Base-by-base conservation (phyloP, 2,113 vertebrate species). In the Equus przewalskii region DNA sequence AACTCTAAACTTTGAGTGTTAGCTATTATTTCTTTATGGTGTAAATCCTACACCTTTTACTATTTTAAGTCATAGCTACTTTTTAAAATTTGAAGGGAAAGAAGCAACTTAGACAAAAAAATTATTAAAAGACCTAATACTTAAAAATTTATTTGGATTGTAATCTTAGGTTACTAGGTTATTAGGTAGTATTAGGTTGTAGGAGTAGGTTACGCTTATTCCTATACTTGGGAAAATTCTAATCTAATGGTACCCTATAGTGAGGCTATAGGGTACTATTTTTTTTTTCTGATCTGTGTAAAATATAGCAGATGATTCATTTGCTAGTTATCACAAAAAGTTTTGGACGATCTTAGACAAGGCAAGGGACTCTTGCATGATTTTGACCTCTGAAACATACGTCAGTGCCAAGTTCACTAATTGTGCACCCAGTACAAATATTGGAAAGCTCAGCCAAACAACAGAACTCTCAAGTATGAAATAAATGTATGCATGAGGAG, bases 141-240 rank as follows among this genome's bases (percentile, higher is more conserved):
- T 94, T 97, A 24, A 18, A 18, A 65, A 78, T 89, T 82, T 87
- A 87, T 94, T 93, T 85, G 56, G 4, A 8, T 91, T 67, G 26
- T 87, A 36, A 44, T 79, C 70, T 89, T 92, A 96, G 58, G 1
- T 62, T 75, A 19, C 33, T 54, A 54, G 13, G 13, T 54, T 54
- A 54, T 54, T 54, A 14, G 51, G 51, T 16, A 14, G 15, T 54
- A 54, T 54, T 54, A 54, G 51, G 51, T 15, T 54, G 15, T 54
- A 54, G 51, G 51, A 54, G 51, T 54, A 16, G 4, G 13, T 54
- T 14, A 14, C 4, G 49, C 16, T 92, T 79, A 36, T 65, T 73
- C 8, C 14, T 65, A 9, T 70, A 24, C 87, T 24, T 51, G 64
- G 94, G n/a, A 90, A 92, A 67, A 85, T 30, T 69, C 22, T 46